Evolutionary conservation across 2,113 vertebrate genomes (phyloP).

Genomic region (Malurus alboscapulatus): DNA sequence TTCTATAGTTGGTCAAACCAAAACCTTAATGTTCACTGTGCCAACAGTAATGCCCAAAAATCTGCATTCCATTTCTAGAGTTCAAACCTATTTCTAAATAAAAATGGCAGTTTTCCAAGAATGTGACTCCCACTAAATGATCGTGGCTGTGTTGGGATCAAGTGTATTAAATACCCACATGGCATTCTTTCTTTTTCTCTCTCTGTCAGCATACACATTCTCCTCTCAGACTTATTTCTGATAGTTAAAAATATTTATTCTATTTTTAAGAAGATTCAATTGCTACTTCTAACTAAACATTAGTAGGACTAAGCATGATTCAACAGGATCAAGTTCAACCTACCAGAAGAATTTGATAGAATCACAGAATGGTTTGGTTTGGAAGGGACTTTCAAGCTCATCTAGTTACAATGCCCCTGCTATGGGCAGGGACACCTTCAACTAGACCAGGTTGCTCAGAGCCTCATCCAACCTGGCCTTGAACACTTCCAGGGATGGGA

Average conservation of each 20-base stretch:
- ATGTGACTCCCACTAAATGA: not conserved
- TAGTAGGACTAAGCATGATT: not conserved
- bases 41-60: not conserved
- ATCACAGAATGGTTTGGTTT: not conserved
- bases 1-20: not conserved
- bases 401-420: not conserved
- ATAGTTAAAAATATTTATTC: not conserved
- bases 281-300: not conserved
- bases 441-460: not conserved
- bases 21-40: not conserved
- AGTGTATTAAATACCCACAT: not conserved
- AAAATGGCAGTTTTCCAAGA: not conserved
- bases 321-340: not conserved
- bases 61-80: not conserved
- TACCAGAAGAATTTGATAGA: not conserved
- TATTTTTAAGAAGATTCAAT: not conserved
- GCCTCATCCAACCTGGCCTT: not conserved
- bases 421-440: not conserved
- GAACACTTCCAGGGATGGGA: not conserved
- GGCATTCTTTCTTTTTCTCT: not conserved
- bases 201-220: not conserved
- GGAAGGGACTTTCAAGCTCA: not conserved
- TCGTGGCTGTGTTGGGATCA: not conserved
- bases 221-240: not conserved
- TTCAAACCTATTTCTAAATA: not conserved